A percentile compares a stretch with the other conserved stretches of the same genome.
These are phyloP conservation scores for Empis stercorea DNA, from an alignment of 2,888 invertebrate genomes.

Conservation along the genomic window DNA sequence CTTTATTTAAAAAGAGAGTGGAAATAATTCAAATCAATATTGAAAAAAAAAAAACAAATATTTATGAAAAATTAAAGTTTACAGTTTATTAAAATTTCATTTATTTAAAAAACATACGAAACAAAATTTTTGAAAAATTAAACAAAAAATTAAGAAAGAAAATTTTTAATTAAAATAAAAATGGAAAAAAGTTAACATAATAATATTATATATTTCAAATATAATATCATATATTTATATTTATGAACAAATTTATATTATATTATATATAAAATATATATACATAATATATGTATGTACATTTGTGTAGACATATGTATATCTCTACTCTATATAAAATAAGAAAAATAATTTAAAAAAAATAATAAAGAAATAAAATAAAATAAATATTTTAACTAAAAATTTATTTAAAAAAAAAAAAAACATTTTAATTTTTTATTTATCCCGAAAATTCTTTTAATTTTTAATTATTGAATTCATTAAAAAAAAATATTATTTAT, in stretches of 20 bases:
- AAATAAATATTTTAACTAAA: too few species aligned
- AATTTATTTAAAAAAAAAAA: too few species aligned
- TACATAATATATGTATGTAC: too few species aligned
- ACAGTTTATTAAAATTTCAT: slow-evolving; percentile 11
- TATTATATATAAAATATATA: too few species aligned
- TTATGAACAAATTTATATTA: slow-evolving; percentile 19
- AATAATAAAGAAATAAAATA: too few species aligned
- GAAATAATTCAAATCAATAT: slow-evolving; percentile 15
- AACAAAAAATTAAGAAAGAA: slow-evolving; percentile 11
- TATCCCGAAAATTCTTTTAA: too few species aligned
- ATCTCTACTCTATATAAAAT: too few species aligned
- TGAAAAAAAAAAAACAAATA: slow-evolving; percentile 11
- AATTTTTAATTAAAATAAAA: slow-evolving; percentile 15
- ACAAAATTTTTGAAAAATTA: slow-evolving; percentile 8
- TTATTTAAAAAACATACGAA: slow-evolving; percentile 10
- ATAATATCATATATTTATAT: slow-evolving; percentile 19
- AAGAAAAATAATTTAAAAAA: too few species aligned
- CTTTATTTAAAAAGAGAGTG: slow-evolving; percentile 15
- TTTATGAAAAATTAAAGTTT: slow-evolving; percentile 9
- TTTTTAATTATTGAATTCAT: too few species aligned
- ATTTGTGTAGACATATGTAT: too few species aligned
- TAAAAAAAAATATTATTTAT: too few species aligned
- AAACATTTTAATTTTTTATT: too few species aligned
- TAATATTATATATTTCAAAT: slow-evolving; percentile 14
- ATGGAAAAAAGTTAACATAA: slow-evolving; percentile 20